Evolutionary conservation across 2,797 vertebrate genomes (phyloP).

Genomic region (Denticeps clupeoides): DNA sequence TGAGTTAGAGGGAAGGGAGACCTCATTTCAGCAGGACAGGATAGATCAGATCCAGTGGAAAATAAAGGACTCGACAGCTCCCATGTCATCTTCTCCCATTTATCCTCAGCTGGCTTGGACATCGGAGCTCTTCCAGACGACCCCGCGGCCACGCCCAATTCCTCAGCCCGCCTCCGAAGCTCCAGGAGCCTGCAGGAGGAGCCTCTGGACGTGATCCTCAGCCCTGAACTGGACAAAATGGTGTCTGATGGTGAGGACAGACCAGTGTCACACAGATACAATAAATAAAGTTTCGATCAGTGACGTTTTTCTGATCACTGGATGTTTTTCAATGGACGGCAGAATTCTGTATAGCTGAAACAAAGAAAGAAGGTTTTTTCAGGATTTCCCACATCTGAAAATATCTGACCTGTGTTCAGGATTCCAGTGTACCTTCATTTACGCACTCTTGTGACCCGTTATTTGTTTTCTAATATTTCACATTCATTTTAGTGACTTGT

Average conservation of each 20-base stretch:
- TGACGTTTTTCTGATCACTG: too few species aligned
- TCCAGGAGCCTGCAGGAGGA: constrained; percentile 71
- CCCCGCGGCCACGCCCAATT: constrained; percentile 57
- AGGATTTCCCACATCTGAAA: too few species aligned
- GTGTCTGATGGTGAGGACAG: constrained; percentile 83
- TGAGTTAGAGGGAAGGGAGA: constrained; percentile 10
- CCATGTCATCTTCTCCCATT: constrained; percentile 20
- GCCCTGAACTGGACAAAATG: constrained; percentile 94
- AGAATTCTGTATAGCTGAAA: too few species aligned
- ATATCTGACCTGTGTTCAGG: neutral
- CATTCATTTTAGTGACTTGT: too few species aligned
- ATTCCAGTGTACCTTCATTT: neutral
- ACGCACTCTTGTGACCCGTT: too few species aligned
- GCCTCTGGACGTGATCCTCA: constrained; percentile 84
- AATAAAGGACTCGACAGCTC: constrained; percentile 23
- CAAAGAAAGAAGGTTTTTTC: too few species aligned
- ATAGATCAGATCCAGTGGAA: constrained; percentile 15
- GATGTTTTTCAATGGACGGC: too few species aligned
- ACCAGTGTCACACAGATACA: too few species aligned
- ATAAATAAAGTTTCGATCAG: too few species aligned
- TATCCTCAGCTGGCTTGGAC: constrained; percentile 80
- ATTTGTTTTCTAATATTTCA: too few species aligned
- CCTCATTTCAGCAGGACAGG: constrained; percentile 22
- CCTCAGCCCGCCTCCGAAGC: constrained; percentile 43
- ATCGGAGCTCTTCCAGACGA: constrained; percentile 62